Evolutionary conservation across 2,113 vertebrate species (phyloP).

Genomic region (Pterocles gutturalis): DNA sequence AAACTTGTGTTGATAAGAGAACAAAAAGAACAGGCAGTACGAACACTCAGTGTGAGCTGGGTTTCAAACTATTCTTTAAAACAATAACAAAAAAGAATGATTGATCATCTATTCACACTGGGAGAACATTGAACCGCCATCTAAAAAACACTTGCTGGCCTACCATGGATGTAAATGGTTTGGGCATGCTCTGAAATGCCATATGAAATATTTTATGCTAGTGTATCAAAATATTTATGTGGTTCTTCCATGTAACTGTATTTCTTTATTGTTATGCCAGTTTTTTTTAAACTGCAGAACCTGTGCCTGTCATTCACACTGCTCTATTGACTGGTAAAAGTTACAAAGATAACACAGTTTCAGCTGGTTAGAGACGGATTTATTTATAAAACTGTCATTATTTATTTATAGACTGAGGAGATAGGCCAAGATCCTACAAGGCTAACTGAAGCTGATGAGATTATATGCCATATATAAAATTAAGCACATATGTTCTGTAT

Average conservation of each 20-base stretch:
- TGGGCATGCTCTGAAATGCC: neutral
- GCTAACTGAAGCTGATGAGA: conserved; percentile 19
- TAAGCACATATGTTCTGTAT: neutral
- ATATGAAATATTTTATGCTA: neutral
- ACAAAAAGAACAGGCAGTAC: conserved; percentile 49
- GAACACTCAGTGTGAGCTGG: neutral
- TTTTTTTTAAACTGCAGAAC: neutral
- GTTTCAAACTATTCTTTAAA: conserved; percentile 54
- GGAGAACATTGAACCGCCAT: neutral
- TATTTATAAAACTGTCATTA: conserved; percentile 65
- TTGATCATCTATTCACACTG: conserved; percentile 50
- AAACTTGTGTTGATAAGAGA: conserved; percentile 35
- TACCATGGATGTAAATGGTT: neutral
- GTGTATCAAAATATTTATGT: conserved; percentile 19
- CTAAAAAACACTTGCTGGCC: neutral
- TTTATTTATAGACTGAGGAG: conserved; percentile 60
- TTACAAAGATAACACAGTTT: conserved; percentile 55
- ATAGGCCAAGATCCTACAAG: conserved; percentile 59
- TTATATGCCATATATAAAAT: conserved; percentile 29
- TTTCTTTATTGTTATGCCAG: neutral
- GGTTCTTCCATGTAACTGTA: neutral
- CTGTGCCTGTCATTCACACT: neutral
- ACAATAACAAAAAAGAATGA: conserved; percentile 53
- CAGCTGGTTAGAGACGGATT: conserved; percentile 50
- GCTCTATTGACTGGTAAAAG: conserved; percentile 33